Conservation (phyloP, 2,888 invertebrate species). For the Norana najaformis region DNA sequence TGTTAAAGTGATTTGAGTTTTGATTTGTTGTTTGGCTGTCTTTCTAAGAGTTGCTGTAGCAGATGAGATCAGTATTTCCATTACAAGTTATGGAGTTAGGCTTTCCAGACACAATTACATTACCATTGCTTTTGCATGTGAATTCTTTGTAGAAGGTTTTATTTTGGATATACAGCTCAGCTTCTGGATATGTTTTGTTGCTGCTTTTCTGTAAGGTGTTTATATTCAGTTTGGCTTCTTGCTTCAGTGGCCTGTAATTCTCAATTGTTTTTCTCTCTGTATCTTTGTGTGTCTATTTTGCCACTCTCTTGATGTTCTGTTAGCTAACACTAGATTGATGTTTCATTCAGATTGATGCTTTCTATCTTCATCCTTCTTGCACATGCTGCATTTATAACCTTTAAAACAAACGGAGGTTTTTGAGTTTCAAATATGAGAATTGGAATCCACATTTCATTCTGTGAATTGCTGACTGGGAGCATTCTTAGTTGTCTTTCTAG, state of each 20-base stretch:
- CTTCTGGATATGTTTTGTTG: background rate
- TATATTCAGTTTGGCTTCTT: background rate
- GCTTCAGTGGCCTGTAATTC: background rate
- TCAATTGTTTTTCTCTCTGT: background rate
- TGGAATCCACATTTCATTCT: background rate
- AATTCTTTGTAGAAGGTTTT: background rate
- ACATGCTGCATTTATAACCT: background rate
- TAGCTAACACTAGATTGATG: background rate
- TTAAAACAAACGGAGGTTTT: background rate
- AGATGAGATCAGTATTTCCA: background rate
- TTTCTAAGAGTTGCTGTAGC: background rate
- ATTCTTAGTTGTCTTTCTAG: too few relatives aligned
- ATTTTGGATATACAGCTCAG: background rate
- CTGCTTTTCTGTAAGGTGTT: constrained; percentile 5
- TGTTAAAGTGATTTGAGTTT: background rate
- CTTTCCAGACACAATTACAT: background rate
- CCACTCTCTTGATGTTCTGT: background rate
- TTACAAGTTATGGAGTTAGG: constrained; percentile 1
- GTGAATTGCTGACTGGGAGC: too few relatives aligned
- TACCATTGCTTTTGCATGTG: background rate
- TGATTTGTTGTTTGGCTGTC: background rate
- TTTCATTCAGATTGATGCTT: too few relatives aligned
- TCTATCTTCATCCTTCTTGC: background rate
- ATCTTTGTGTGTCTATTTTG: background rate
- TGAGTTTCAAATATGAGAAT: background rate